phyloP scores from a whole-genome alignment of 1,140 invertebrate species.

The Branchinecta lynchi region DNA sequence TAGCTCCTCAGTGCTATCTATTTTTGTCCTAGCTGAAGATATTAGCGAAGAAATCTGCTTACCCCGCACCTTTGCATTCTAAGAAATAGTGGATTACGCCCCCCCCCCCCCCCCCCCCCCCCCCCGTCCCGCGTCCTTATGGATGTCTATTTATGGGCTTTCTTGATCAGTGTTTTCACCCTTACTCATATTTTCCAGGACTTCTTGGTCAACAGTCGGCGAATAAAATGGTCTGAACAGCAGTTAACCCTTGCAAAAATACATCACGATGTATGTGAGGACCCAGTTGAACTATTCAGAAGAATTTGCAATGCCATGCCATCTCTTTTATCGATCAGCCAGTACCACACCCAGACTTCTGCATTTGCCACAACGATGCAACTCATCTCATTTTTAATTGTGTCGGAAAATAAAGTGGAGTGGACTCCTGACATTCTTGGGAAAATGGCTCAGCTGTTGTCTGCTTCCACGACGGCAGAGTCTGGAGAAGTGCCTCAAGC shows the following conservation, averaged over 20 bases:
- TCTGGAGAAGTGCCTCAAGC: conserved; percentile 46
- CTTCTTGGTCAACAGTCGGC: conserved; percentile 11
- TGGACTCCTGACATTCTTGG: conserved; percentile 41
- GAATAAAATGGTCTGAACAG: conserved; percentile 13
- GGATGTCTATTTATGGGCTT: no score
- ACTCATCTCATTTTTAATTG: conserved; percentile 18
- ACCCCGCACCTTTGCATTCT: no score
- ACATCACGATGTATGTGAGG: neutral
- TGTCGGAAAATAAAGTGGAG: conserved; percentile 28
- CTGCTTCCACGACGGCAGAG: conserved; percentile 44
- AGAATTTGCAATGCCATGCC: conserved; percentile 15
- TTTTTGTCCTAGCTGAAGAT: no score
- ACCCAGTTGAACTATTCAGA: conserved; percentile 13
- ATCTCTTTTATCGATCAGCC: conserved; percentile 14
- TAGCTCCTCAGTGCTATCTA: no score
- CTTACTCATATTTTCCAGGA: neutral
- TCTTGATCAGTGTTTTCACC: no score
- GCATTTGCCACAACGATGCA: conserved; percentile 15
- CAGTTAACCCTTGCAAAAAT: conserved; percentile 12
- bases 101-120: no score
- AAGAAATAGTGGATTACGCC: no score
- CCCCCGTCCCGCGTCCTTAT: no score
- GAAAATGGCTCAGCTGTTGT: conserved; percentile 46
- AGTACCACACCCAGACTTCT: conserved; percentile 14
- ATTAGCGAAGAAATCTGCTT: no score